These are phyloP conservation scores for Coelinius sp. DNA, from an alignment of 2,888 invertebrate species.

Conservation along the genomic window DNA sequence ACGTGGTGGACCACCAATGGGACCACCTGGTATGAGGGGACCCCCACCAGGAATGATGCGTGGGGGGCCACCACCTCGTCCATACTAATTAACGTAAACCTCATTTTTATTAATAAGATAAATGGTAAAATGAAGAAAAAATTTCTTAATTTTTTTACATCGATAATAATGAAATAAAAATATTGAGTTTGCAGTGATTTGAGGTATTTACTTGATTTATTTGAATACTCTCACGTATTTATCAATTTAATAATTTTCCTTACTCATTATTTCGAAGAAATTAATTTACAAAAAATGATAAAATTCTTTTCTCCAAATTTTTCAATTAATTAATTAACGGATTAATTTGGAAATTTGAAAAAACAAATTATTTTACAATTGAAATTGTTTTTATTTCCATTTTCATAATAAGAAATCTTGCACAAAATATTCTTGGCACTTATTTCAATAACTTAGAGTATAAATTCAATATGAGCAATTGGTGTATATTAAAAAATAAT, in stretches of 20 bases:
- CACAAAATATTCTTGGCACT: conserved; percentile 22
- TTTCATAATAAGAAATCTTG: conserved; percentile 8
- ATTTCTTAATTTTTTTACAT: conserved; percentile 32
- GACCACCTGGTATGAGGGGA: conserved; percentile 79
- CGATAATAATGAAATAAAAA: not conserved
- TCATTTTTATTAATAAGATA: conserved; percentile 35
- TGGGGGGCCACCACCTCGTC: conserved; percentile 75
- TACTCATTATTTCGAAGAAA: conserved; percentile 11
- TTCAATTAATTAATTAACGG: not conserved
- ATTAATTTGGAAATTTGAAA: not conserved
- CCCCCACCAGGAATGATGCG: conserved; percentile 87
- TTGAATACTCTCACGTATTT: conserved; percentile 24
- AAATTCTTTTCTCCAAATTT: conserved; percentile 19
- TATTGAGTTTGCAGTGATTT: not conserved
- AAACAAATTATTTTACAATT: not conserved
- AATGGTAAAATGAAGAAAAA: conserved; percentile 41
- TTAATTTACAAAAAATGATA: not conserved
- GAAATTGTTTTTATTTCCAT: not conserved
- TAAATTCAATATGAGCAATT: conserved; percentile 17
- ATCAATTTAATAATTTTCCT: conserved; percentile 28
- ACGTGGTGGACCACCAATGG: conserved; percentile 75
- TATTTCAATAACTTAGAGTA: conserved; percentile 11
- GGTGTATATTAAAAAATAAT: conserved; percentile 4
- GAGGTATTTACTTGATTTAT: not conserved
- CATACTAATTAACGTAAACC: conserved; percentile 55